A percentile compares a stretch with the other conserved stretches of the same genome.
phyloP scores from a whole-genome alignment of 2,888 invertebrate genomes.

The Acanthococcus lagerstroemiae region DNA sequence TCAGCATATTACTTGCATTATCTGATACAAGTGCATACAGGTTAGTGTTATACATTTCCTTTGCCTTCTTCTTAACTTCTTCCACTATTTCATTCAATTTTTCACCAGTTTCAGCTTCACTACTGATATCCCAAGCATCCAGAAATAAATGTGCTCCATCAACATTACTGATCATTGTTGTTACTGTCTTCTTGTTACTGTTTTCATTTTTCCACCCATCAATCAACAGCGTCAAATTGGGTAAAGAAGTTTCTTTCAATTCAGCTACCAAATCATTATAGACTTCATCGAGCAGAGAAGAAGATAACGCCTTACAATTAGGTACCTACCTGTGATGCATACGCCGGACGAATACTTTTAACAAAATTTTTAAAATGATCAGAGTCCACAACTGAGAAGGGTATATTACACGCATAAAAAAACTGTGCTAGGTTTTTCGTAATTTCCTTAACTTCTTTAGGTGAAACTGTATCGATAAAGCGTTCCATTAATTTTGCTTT shows the following conservation, averaged over 20 bases:
- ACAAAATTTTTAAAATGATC: neutral
- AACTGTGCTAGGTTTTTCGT: neutral
- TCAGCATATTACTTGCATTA: slow-evolving; percentile 36
- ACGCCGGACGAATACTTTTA: neutral
- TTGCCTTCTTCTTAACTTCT: slow-evolving; percentile 28
- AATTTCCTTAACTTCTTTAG: neutral
- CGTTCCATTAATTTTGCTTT: neutral
- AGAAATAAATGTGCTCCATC: slow-evolving; percentile 29
- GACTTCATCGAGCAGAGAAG: neutral
- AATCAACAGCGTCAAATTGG: slow-evolving; percentile 18
- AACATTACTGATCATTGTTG: slow-evolving; percentile 14
- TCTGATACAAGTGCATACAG: slow-evolving; percentile 37
- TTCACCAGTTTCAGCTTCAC: slow-evolving; percentile 9
- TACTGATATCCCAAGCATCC: slow-evolving; percentile 2
- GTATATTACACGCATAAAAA: neutral
- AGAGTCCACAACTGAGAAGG: neutral
- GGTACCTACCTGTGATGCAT: neutral
- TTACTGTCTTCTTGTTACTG: slow-evolving; percentile 30
- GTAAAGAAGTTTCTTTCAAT: neutral
- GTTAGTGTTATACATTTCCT: slow-evolving; percentile 30
- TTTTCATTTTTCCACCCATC: slow-evolving; percentile 34
- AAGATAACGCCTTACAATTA: neutral
- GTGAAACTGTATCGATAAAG: neutral
- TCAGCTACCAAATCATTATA: neutral
- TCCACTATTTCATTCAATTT: slow-evolving; percentile 15